Conservation (phyloP, 2,113 vertebrate species). For the Muntiacus muntjak region DNA sequence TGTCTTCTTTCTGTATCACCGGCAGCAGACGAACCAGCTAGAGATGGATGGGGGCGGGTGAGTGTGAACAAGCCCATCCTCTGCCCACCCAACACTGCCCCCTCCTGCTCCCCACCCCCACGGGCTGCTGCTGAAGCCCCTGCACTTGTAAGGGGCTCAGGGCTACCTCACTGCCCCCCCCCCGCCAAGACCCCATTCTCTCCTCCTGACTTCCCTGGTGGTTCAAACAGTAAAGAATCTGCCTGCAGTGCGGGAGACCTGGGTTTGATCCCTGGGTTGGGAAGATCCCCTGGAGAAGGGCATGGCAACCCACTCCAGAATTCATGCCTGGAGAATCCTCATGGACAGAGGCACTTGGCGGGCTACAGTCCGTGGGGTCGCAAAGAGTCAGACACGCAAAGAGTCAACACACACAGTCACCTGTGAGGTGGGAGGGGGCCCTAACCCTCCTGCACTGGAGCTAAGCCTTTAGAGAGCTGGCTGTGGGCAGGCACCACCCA, state of each 20-base stretch:
- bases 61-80: constrained; percentile 74
- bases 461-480: background rate
- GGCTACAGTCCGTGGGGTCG: background rate
- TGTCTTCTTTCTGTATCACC: constrained; percentile 85
- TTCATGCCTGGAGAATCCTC: background rate
- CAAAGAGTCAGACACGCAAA: background rate
- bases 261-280: background rate
- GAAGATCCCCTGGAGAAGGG: background rate
- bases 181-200: background rate
- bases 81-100: background rate
- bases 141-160: background rate
- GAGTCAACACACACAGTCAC: background rate
- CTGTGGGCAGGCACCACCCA: background rate
- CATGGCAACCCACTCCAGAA: background rate
- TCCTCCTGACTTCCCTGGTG: background rate
- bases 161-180: background rate
- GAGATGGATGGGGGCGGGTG: constrained; percentile 86
- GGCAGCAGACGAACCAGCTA: constrained; percentile 84
- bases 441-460: background rate
- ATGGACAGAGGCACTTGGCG: background rate
- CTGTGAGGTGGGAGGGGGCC: background rate
- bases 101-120: background rate
- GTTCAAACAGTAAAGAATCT: background rate
- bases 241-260: background rate
- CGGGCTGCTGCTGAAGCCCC: background rate